phyloP scores from a whole-genome alignment of 1,140 invertebrate genomes.

The Zaprionus inermis region DNA sequence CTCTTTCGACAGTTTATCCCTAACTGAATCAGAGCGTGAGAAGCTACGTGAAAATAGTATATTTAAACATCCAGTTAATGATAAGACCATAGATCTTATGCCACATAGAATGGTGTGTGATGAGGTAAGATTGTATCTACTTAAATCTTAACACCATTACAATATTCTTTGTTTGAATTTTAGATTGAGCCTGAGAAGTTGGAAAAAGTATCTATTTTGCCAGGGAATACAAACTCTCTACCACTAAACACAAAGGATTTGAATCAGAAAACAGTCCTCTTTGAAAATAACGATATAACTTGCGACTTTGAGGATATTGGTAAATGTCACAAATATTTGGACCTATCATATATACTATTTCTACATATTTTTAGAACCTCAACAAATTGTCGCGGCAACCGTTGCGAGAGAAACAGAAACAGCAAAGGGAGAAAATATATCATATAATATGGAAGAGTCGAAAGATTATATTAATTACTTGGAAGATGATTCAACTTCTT shows the following conservation, averaged over 20 bases:
- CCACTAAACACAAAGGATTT: constrained; percentile 1
- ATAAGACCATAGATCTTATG: constrained; percentile 62
- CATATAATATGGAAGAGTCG: constrained; percentile 11
- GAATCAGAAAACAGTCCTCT: constrained; percentile 35
- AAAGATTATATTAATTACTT: constrained; percentile 29
- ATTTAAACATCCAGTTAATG: constrained; percentile 17
- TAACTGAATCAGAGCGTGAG: constrained; percentile 33
- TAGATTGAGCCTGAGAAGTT: constrained; percentile 10
- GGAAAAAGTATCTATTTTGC: constrained; percentile 2
- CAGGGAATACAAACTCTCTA: constrained; percentile 4
- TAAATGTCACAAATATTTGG: not conserved
- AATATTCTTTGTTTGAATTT: not conserved
- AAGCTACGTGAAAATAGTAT: constrained; percentile 31
- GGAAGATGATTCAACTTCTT: constrained; percentile 47
- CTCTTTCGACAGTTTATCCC: constrained; percentile 17
- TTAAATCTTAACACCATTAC: not conserved
- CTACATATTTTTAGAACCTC: constrained; percentile 13
- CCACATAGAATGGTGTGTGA: constrained; percentile 18
- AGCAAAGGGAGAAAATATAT: constrained; percentile 15
- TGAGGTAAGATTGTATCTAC: constrained; percentile 3
- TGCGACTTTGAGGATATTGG: constrained; percentile 37
- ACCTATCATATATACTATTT: not conserved
- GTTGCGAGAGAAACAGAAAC: not conserved
- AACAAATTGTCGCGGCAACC: not conserved
- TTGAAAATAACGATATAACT: constrained; percentile 32